phyloP scores from a whole-genome alignment of 1,140 invertebrate genomes.

The Venturia canescens region DNA sequence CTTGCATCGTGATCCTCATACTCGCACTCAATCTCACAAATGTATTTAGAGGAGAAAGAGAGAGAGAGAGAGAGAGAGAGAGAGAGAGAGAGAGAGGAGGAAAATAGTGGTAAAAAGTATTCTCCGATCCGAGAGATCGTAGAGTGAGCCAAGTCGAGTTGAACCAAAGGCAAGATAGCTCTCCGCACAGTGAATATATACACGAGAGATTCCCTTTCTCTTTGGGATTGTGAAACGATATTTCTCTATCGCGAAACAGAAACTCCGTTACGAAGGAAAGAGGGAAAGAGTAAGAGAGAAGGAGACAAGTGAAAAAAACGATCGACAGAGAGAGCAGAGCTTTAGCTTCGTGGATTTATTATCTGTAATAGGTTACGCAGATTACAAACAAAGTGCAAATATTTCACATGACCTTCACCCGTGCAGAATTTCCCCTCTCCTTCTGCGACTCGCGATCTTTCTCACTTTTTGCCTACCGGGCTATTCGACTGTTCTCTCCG shows the following conservation, averaged over 20 bases:
- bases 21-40: not conserved
- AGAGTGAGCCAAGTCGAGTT: conserved; percentile 13
- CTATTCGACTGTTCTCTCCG: conserved; percentile 14
- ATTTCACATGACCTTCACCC: conserved; percentile 73
- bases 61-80: not conserved
- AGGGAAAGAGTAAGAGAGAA: not conserved
- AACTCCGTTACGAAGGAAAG: conserved; percentile 35
- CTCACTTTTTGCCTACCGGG: conserved; percentile 1
- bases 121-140: conserved; percentile 28
- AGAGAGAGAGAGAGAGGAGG: not conserved
- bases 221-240: conserved; percentile 70
- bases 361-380: conserved; percentile 70
- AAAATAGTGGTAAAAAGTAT: conserved; percentile 27
- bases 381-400: conserved; percentile 72
- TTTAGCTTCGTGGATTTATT: conserved; percentile 68
- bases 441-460: conserved; percentile 20
- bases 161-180: conserved; percentile 23
- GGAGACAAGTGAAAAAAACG: not conserved
- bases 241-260: conserved; percentile 53
- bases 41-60: not conserved
- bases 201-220: conserved; percentile 67
- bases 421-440: conserved; percentile 43
- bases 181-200: conserved; percentile 4
- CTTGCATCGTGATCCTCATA: conserved; percentile 35
- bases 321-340: conserved; percentile 37